Conservation (phyloP, 2,113 vertebrate genomes). For the Myxocyprinus asiaticus region DNA sequence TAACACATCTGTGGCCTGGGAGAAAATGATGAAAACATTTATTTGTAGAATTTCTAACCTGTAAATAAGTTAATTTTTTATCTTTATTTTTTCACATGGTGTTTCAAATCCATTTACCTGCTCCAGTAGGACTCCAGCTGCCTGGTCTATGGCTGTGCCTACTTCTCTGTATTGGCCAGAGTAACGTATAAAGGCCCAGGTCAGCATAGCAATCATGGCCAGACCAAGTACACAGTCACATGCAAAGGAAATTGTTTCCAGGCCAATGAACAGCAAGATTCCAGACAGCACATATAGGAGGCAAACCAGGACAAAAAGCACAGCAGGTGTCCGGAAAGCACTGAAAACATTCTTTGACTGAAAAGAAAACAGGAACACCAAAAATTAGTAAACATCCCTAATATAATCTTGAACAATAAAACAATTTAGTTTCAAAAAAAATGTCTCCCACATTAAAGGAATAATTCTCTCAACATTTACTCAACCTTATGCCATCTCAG, state of each 20-base stretch:
- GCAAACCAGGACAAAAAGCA: conserved; percentile 82
- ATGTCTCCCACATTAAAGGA: too few relatives aligned
- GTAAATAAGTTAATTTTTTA: not conserved
- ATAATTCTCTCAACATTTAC: too few relatives aligned
- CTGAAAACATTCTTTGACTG: conserved; percentile 89
- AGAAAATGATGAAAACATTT: not conserved
- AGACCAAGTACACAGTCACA: conserved; percentile 82
- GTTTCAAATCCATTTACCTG: conserved; percentile 70
- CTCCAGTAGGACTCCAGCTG: conserved; percentile 78
- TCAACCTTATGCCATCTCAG: too few relatives aligned
- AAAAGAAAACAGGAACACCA: conserved; percentile 11
- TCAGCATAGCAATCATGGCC: conserved; percentile 80
- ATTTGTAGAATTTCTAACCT: too few relatives aligned
- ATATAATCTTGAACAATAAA: too few relatives aligned
- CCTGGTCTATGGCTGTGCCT: conserved; percentile 83
- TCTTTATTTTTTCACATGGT: not conserved
- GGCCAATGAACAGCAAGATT: conserved; percentile 79
- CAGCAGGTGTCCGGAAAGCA: conserved; percentile 86
- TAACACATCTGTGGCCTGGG: conserved; percentile 71
- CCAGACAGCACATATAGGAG: conserved; percentile 81
- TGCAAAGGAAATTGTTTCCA: conserved; percentile 76
- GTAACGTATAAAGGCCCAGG: conserved; percentile 88
- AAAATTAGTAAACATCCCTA: not conserved
- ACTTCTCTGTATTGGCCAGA: conserved; percentile 83
- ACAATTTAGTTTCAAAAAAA: too few relatives aligned